A percentile compares a stretch with the other conserved stretches of the same genome.
Evolutionary conservation across 1,140 invertebrate genomes (phyloP).

Genomic region (Bombus waltoni): DNA sequence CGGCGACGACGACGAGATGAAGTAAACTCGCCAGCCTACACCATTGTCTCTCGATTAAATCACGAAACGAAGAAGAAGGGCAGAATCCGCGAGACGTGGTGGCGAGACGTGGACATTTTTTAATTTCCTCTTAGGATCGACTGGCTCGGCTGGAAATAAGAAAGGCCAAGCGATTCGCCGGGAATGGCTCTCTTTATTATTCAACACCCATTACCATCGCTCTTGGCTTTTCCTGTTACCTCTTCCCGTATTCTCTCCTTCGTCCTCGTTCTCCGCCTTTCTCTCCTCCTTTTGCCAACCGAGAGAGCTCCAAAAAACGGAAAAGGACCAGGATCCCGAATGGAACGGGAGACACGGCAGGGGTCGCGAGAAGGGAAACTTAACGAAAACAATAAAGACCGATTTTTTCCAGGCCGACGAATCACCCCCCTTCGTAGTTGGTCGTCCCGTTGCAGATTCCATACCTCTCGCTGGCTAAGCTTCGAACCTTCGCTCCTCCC

Average conservation of each 20-base stretch:
- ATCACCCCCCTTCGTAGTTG: not conserved
- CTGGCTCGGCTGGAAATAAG: constrained; percentile 7
- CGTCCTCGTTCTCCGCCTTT: not conserved
- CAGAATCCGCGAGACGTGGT: not conserved
- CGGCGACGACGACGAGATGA: not conserved
- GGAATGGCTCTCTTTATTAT: constrained; percentile 64
- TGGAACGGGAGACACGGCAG: constrained; percentile 41
- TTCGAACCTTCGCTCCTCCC: not conserved
- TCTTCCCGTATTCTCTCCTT: constrained; percentile 37
- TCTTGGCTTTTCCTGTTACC: constrained; percentile 47
- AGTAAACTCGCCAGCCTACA: not conserved
- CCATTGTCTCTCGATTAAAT: constrained; percentile 22
- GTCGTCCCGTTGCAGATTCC: constrained; percentile 47
- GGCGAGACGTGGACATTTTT: constrained; percentile 23
- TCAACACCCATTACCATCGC: constrained; percentile 58
- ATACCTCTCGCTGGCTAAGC: constrained; percentile 5
- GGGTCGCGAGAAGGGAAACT: constrained; percentile 47
- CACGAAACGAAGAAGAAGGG: not conserved
- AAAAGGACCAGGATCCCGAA: constrained; percentile 35
- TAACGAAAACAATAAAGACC: constrained; percentile 77
- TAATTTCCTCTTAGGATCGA: constrained; percentile 38
- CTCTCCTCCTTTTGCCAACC: constrained; percentile 5
- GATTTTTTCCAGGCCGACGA: constrained; percentile 70
- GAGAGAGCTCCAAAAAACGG: constrained; percentile 23
- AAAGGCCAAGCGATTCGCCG: constrained; percentile 11